Conservation (phyloP, 2,888 invertebrate species). For the Allophyes oxyacanthae region DNA sequence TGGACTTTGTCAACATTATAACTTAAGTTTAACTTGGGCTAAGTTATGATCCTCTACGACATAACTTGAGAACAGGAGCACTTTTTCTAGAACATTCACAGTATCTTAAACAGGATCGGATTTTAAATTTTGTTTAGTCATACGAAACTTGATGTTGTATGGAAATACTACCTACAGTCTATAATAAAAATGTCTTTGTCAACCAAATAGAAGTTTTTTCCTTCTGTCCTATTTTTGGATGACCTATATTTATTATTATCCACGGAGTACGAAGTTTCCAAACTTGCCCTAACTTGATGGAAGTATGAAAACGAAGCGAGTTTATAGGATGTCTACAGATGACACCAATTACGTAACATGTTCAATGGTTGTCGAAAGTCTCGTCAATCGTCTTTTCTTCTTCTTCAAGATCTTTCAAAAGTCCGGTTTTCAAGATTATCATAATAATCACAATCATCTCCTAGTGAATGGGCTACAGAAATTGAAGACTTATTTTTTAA, state of each 20-base stretch:
- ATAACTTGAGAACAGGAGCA: slow-evolving; percentile 11
- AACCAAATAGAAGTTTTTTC: slow-evolving; percentile 3
- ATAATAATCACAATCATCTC: too few relatives aligned
- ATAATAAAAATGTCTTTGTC: slow-evolving; percentile 6
- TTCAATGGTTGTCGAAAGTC: too few relatives aligned
- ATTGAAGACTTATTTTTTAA: too few relatives aligned
- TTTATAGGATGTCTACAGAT: background rate
- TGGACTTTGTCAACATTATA: slow-evolving; percentile 43
- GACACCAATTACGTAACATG: too few relatives aligned
- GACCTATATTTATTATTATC: slow-evolving; percentile 16
- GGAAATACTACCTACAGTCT: slow-evolving; percentile 2
- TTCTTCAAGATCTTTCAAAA: too few relatives aligned
- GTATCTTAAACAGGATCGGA: too few relatives aligned
- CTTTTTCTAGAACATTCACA: slow-evolving; percentile 9
- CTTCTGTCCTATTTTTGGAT: slow-evolving; percentile 14
- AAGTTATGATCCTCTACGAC: slow-evolving; percentile 36
- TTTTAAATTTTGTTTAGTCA: too few relatives aligned
- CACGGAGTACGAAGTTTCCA: background rate
- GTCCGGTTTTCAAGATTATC: too few relatives aligned
- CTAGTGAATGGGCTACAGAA: too few relatives aligned
- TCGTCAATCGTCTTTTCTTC: too few relatives aligned
- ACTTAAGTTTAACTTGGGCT: slow-evolving; percentile 27
- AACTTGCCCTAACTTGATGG: slow-evolving; percentile 22
- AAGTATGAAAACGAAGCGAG: slow-evolving; percentile 11
- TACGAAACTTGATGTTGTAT: background rate